Conservation (phyloP, 2,888 invertebrate genomes). For the Ophion obscuratus region DNA sequence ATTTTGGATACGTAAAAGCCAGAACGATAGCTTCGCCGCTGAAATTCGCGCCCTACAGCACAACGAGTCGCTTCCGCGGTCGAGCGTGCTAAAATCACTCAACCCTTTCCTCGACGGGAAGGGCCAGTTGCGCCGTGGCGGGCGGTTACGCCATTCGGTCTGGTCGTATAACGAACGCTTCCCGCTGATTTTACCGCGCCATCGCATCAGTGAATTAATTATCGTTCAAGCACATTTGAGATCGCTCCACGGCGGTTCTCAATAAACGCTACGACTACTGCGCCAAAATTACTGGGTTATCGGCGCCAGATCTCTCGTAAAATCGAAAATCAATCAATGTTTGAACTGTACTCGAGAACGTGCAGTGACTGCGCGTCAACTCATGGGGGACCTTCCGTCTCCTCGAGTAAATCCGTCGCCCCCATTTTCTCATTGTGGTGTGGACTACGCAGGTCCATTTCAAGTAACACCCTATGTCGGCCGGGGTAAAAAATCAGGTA, state of each 20-base stretch:
- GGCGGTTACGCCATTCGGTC: not conserved
- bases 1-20: not conserved
- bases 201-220: slow-evolving; percentile 45
- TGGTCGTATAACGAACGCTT: slow-evolving; percentile 4
- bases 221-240: slow-evolving; percentile 47
- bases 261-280: slow-evolving; percentile 35
- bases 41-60: slow-evolving; percentile 19
- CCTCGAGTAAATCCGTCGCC: slow-evolving; percentile 29
- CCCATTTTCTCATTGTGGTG: slow-evolving; percentile 11
- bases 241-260: slow-evolving; percentile 51
- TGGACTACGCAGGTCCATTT: no score
- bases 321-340: slow-evolving; percentile 53
- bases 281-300: slow-evolving; percentile 61
- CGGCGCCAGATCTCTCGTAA: slow-evolving; percentile 34
- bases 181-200: slow-evolving; percentile 47
- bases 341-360: slow-evolving; percentile 55
- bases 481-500: no score
- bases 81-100: slow-evolving; percentile 29
- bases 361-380: not conserved
- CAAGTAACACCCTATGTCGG: no score
- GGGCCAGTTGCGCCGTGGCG: not conserved
- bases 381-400: slow-evolving; percentile 34
- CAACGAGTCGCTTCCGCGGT: slow-evolving; percentile 17
- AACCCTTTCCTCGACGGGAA: slow-evolving; percentile 49
- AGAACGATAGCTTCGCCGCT: not conserved